These are phyloP conservation scores for Toxotes jaculatrix DNA, from an alignment of 2,113 vertebrate species.

Conservation along the genomic window DNA sequence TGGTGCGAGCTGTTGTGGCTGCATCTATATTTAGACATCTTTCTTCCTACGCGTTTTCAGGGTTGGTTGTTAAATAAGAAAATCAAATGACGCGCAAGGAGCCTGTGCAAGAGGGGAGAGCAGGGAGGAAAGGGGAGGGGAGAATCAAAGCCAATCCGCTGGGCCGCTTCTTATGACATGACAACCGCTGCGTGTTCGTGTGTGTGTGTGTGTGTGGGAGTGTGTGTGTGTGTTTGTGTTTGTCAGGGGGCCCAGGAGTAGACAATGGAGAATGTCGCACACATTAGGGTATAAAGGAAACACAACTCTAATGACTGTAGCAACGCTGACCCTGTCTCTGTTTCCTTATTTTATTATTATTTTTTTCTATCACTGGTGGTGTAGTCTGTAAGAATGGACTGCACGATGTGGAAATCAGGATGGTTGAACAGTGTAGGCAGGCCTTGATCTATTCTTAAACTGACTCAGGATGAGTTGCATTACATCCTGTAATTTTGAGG, in stretches of 20 bases:
- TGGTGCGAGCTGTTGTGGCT: constrained; percentile 82
- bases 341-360: constrained; percentile 41
- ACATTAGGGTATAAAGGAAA: constrained; percentile 64
- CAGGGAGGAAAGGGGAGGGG: constrained; percentile 69
- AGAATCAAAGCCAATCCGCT: constrained; percentile 76
- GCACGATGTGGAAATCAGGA: constrained; percentile 52
- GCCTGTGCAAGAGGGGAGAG: constrained; percentile 69
- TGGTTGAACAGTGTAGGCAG: constrained; percentile 47
- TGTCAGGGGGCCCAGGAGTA: constrained; percentile 50
- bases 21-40: constrained; percentile 86
- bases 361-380: constrained; percentile 16
- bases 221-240: constrained; percentile 32
- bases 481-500: constrained; percentile 74
- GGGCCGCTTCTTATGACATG: constrained; percentile 70
- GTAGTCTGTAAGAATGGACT: constrained; percentile 36
- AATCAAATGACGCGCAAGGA: constrained; percentile 85
- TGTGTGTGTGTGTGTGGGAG: constrained; percentile 37
- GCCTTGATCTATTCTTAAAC: constrained; percentile 70
- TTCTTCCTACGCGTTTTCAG: constrained; percentile 88
- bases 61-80: constrained; percentile 88
- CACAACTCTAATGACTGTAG: constrained; percentile 60
- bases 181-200: constrained; percentile 44
- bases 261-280: constrained; percentile 67
- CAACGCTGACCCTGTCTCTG: constrained; percentile 57
- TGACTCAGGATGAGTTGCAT: constrained; percentile 64